These are phyloP conservation scores for Rhabdomys pumilio DNA, from an alignment of 2,797 vertebrate genomes.

Conservation along the genomic window DNA sequence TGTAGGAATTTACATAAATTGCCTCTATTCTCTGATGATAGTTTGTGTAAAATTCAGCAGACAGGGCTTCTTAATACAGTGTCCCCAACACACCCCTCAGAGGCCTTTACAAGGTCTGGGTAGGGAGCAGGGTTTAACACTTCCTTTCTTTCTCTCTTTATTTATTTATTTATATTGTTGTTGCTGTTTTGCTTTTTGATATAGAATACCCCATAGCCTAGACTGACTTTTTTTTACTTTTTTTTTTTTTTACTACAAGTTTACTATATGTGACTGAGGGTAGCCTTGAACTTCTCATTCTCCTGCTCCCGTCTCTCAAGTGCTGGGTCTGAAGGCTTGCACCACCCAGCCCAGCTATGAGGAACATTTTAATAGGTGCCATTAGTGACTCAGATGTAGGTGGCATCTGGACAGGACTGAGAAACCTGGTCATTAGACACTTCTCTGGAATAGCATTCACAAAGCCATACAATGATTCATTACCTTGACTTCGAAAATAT, in stretches of 20 bases:
- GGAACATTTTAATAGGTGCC: slow-evolving; percentile 19
- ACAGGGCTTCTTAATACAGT: background rate
- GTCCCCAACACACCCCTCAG: background rate
- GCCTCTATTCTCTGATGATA: background rate
- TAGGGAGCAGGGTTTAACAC: background rate
- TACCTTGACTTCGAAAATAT: slow-evolving; percentile 53
- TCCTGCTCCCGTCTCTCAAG: background rate
- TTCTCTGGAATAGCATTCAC: slow-evolving; percentile 48
- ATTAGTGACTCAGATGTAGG: background rate
- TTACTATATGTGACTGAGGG: background rate
- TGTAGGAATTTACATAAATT: slow-evolving; percentile 15
- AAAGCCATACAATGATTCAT: slow-evolving; percentile 58
- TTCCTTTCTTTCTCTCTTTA: background rate
- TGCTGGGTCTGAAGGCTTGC: background rate
- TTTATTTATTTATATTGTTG: background rate
- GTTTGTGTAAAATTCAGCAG: slow-evolving; percentile 26
- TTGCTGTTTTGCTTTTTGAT: background rate
- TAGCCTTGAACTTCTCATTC: background rate
- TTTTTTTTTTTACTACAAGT: background rate
- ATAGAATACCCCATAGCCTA: background rate
- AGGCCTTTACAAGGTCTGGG: slow-evolving; percentile 8
- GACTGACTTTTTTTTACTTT: background rate
- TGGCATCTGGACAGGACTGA: background rate
- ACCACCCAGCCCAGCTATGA: background rate
- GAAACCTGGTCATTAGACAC: background rate